Base-by-base conservation (phyloP, 1,140 invertebrate species). In the Metaphire vulgaris region DNA sequence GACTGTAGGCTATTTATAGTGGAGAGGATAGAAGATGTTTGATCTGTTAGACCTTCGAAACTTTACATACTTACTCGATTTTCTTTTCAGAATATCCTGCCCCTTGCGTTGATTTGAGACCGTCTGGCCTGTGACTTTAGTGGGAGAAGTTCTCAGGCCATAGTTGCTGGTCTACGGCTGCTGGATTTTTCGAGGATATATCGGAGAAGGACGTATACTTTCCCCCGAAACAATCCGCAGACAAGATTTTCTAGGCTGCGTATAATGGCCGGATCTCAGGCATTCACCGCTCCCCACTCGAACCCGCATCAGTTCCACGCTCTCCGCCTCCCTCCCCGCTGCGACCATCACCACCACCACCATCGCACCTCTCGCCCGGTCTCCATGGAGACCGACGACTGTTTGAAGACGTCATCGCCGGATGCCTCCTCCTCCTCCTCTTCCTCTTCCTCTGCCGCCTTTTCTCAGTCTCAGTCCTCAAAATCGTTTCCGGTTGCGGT, bases 211-310 rank as follows among this genome's bases (percentile, higher is more conserved):
- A 15, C 56, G n/a, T 15, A 65, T n/a, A 65, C 56, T 14, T 65
- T n/a, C 14, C 14, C 56, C 14, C 14, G 30, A 2, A 69, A 69
- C 30, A 26, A 14, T 28, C 6, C 6, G 6, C 2, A 2, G 6
- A 14, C 67, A 69, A 69, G 30, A 12, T 14, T 69, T 26, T 14
- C 14, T 26, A 2, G 28, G 28, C 6, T 6, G 12, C 2, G 32
- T 26, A 73, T 26, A n/a, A 73, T 73, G 72, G 34, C 72, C 31
- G 72, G 34, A 31, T 73, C 56, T 30, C 31, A 34, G 29, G 34
- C 72, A 41, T 28, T 73, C 31, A 33, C 31, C 33, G 72, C 41
- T 15, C 33, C 30, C 2, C 69, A 33, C 28, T 71, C 69, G 31
- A 29, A 32, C 34, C 56, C 72, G 41, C 72, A 73, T 41, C 26